Evolutionary conservation across 1,140 invertebrate species (phyloP), one percentile per base, ranked within the genome.

Genomic region (Metopolophium dirhodum): DNA sequence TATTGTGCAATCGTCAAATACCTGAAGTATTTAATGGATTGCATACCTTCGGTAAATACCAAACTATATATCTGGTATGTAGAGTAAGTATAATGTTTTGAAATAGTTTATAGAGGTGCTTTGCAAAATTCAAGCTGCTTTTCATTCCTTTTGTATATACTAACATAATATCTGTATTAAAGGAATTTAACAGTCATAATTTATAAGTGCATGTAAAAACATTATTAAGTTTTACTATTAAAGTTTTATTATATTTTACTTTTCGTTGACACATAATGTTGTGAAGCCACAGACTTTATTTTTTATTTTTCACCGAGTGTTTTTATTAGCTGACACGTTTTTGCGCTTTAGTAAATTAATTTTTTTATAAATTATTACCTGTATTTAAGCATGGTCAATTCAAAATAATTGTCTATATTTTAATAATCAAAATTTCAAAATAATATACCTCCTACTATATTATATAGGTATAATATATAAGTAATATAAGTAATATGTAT

Each of bases 31-130:
- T 49, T 35, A 49, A 35, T 51, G 9, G 83, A 85, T 85, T 85
- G 23, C 7, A 45, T 85, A 86, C 83, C 83, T 86, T 86, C 41
- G 37, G 23, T 30, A 47, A 86, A 86, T 86, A 86, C 83, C 83
- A 86, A 86, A 45, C 8, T 23, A 77, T 49, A 88, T 49, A 88
- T 8, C 86, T 35, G 86, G 47, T 51, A 85, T 85, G 86, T 87
- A 87, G 45, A 26, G 45, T 20, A 20, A 49, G 30, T 26, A 51
- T 3, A 88, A 51, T 88, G 7, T n/a, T 7, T 51, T 22, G 7
- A 20, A 51, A 51, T 88, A 88, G 86, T 51, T 87, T 88, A n/a
- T 51, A 35, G 47, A 88, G 20, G 20, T 18, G 18, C 6, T 23
- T 88, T n/a, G 86, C 0, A 51, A 35, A 88, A 88, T 88, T 22